A percentile compares a stretch with the other conserved stretches of the same genome.
These are phyloP conservation scores for Athripsodes cinereus DNA, from an alignment of 2,888 invertebrate genomes.

Conservation along the genomic window DNA sequence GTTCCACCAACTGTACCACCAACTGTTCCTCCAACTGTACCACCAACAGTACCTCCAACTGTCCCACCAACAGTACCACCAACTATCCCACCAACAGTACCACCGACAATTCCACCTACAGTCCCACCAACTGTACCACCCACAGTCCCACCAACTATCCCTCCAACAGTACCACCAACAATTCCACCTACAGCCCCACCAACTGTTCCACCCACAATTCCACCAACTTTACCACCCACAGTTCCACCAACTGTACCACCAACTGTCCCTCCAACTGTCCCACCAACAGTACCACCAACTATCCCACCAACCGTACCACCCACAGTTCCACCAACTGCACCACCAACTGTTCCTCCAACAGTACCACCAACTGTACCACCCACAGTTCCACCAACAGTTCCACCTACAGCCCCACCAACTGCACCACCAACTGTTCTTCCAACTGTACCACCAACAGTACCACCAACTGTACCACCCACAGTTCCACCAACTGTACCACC, in stretches of 20 bases:
- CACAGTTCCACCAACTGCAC: neutral
- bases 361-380: neutral
- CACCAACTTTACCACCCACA: neutral
- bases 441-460: neutral
- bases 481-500: constrained; percentile 25
- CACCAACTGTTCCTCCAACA: neutral
- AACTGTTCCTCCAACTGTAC: neutral
- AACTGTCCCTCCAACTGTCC: neutral
- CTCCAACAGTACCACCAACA: neutral
- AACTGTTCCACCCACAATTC: neutral
- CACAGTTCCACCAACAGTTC: neutral
- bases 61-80: neutral
- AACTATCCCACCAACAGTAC: neutral
- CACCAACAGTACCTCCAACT: neutral
- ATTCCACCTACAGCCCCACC: neutral
- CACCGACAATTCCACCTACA: neutral
- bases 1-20: neutral
- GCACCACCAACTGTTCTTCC: neutral
- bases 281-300: neutral
- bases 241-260: neutral
- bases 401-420: neutral
- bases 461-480: constrained; percentile 29
- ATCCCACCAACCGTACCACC: neutral
- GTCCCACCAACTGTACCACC: neutral
- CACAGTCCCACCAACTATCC: neutral